Conservation (phyloP, 2,113 vertebrate genomes). For the human region DNA sequence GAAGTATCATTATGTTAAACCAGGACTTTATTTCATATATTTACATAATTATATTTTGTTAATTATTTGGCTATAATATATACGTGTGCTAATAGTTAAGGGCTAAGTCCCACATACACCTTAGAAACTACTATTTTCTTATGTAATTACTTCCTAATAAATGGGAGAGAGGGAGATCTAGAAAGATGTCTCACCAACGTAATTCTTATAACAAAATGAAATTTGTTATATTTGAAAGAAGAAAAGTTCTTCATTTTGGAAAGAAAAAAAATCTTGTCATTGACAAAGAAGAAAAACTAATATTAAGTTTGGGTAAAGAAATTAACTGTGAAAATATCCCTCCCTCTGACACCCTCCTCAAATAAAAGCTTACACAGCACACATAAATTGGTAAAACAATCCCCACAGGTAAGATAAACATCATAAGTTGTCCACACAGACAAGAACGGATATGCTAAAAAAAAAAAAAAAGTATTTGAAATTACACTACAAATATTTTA, state of each 20-base stretch:
- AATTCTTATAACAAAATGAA: neutral
- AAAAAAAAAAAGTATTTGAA: constrained; percentile 6
- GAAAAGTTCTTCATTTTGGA: neutral
- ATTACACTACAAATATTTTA: constrained; percentile 57
- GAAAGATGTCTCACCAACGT: neutral
- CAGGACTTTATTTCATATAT: neutral
- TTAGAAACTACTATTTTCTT: neutral
- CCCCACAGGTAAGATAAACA: neutral
- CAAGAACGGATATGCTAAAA: neutral
- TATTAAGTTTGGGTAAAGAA: constrained; percentile 10
- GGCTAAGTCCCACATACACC: neutral
- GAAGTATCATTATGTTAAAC: neutral
- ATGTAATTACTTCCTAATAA: neutral
- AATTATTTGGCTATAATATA: neutral
- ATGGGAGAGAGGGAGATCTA: neutral
- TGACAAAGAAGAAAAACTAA: constrained; percentile 3
- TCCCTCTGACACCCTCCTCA: neutral
- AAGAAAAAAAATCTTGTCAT: neutral
- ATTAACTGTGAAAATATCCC: constrained; percentile 30
- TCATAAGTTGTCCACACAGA: neutral
- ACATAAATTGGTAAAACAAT: constrained; percentile 11
- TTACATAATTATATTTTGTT: neutral
- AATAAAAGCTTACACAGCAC: constrained; percentile 49
- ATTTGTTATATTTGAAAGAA: constrained; percentile 1
- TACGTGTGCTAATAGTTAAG: neutral